Evolutionary conservation across 2,888 invertebrate species (phyloP), one percentile per base, ranked within the genome.

Genomic region (Lysandra bellargus): DNA sequence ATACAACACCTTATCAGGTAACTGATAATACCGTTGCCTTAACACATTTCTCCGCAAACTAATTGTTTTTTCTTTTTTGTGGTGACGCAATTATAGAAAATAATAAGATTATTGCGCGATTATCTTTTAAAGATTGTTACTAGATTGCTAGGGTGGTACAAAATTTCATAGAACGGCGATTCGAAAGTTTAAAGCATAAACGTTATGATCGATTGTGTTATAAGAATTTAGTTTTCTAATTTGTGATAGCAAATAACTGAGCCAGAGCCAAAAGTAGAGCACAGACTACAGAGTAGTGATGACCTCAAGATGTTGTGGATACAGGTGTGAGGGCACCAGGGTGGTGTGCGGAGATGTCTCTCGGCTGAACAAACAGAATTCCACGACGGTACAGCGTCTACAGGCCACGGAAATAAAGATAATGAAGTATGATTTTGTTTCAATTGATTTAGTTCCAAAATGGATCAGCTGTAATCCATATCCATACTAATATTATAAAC

Each of bases 321-420:
- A 88, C 92, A 92, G 87, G 90, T 92, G 60, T 57, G 57, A 80
- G 33, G 69, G 91, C 88, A 92, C 92, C 89, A 88, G 89, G 92
- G 92, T 92, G 88, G 86, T 84, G 86, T 76, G 75, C 81, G 80
- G 89, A 90, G 90, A 90, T 88, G 85, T 78, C 80, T 84, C 83
- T 84, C 91, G 90, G 88, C 91, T 92, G 91, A 87, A 87, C 88
- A 91, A 92, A 92, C 91, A 82, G 81, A 88, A 92, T 90, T 87
- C 91, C 89, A 30, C 33, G 14, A 57, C 57, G 1, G 33, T 82
- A 83, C 80, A 30, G 23, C 17, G 1, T 23, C 23, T 72, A 44
- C 49, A 49, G 49, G 3, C 49, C 49, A 49, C 73, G 37, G n/a
- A 17, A 44, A 23, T n/a, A 1, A 33, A 44, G 0, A n/a, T 74